Conservation (phyloP, 2,797 vertebrate species). For the Hemitrygon akajei region DNA sequence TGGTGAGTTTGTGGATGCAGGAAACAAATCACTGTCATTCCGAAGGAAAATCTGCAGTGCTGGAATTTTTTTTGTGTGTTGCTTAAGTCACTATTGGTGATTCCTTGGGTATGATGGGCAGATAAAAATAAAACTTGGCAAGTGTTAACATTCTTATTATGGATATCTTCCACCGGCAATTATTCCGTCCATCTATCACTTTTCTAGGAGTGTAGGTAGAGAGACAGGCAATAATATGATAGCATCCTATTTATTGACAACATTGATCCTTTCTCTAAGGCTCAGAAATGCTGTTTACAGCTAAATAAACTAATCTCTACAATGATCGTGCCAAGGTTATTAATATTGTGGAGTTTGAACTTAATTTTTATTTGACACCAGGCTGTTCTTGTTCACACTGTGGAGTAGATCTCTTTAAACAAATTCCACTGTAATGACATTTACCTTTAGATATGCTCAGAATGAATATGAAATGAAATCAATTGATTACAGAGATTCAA, state of each 20-base stretch:
- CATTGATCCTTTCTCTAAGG: not conserved
- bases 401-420: slow-evolving; percentile 1
- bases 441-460: not conserved
- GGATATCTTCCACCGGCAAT: not conserved
- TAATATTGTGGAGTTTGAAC: not conserved
- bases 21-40: too few species aligned
- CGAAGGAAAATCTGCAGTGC: too few species aligned
- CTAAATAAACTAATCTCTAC: not conserved
- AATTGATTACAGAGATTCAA: slow-evolving; percentile 14
- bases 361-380: slow-evolving; percentile 19
- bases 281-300: not conserved
- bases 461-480: not conserved
- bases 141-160: not conserved
- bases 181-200: not conserved
- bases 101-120: too few species aligned
- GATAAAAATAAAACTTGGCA: too few species aligned
- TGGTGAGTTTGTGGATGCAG: too few species aligned
- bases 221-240: not conserved
- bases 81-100: too few species aligned
- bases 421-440: not conserved
- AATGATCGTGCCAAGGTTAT: not conserved
- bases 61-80: too few species aligned
- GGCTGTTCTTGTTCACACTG: not conserved
- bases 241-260: not conserved
- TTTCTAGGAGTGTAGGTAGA: not conserved